Percentiles rank a stretch among this genome's conserved stretches.
Evolutionary conservation across 2,888 invertebrate species (phyloP).

Genomic region (Yponomeuta plumbellus): DNA sequence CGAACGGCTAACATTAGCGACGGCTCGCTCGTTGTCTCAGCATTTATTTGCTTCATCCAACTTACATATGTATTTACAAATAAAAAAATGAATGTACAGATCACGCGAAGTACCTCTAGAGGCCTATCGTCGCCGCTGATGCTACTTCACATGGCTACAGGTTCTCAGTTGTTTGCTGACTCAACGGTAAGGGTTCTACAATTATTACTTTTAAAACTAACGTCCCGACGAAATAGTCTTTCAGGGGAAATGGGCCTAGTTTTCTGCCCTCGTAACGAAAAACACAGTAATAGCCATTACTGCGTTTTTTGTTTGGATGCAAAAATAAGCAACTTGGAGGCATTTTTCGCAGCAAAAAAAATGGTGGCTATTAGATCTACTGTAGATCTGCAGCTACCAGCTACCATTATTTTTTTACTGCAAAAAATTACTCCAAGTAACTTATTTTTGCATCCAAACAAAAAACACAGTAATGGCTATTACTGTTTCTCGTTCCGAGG

Average conservation of each 20-base stretch:
- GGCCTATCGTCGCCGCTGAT: conserved; percentile 43
- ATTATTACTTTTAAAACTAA: conserved; percentile 1
- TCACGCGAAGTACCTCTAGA: conserved; percentile 57
- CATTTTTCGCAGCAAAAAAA: too few relatives aligned
- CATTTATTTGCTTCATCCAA: conserved; percentile 57
- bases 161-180: conserved; percentile 31
- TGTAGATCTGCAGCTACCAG: too few relatives aligned
- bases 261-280: too few relatives aligned
- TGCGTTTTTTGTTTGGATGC: too few relatives aligned
- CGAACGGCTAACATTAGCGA: conserved; percentile 54
- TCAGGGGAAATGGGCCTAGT: background rate
- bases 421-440: too few relatives aligned
- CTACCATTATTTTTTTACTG: too few relatives aligned
- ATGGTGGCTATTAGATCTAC: too few relatives aligned
- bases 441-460: too few relatives aligned
- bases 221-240: background rate
- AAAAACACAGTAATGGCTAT: too few relatives aligned
- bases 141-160: conserved; percentile 36
- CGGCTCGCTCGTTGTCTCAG: conserved; percentile 61
- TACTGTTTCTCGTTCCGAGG: too few relatives aligned
- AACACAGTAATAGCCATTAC: too few relatives aligned
- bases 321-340: too few relatives aligned
- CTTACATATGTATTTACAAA: conserved; percentile 68
- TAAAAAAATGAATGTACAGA: conserved; percentile 52
- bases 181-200: background rate